Evolutionary conservation across 2,888 invertebrate genomes (phyloP).

Genomic region (Cantharis lateralis): DNA sequence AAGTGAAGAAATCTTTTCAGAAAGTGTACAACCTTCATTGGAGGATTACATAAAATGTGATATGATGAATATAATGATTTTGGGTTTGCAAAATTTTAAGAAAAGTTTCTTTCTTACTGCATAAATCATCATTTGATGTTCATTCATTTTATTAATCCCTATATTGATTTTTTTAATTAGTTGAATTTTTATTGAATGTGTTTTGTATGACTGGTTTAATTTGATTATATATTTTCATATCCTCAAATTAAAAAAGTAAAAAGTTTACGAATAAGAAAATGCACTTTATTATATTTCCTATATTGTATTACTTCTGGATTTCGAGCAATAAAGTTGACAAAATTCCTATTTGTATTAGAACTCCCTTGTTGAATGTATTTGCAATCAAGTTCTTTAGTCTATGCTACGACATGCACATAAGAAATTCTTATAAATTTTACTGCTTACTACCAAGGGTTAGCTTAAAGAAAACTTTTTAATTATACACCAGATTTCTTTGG

Average conservation of each 20-base stretch:
- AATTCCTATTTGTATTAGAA: not conserved
- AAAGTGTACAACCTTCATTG: too few species aligned
- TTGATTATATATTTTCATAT: not conserved
- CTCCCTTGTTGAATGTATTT: not conserved
- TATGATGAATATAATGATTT: too few species aligned
- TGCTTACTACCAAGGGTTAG: not conserved
- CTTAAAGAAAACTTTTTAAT: not conserved
- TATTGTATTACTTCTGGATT: not conserved
- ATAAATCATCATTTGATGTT: too few species aligned
- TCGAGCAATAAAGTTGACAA: not conserved
- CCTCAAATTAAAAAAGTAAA: not conserved
- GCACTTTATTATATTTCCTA: not conserved
- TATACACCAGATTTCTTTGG: not conserved
- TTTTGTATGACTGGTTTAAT: too few species aligned
- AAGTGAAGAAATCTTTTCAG: too few species aligned
- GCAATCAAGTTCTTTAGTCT: not conserved
- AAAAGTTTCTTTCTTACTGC: too few species aligned
- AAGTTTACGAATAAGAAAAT: not conserved
- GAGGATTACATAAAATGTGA: too few species aligned
- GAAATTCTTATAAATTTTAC: not conserved
- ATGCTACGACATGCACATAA: not conserved
- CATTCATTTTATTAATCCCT: too few species aligned
- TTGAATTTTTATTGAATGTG: too few species aligned
- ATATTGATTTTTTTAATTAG: too few species aligned
- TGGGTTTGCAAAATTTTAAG: too few species aligned